Percentiles rank a stretch among this genome's conserved stretches.
phyloP scores from a whole-genome alignment of 2,888 invertebrate genomes.

The Pogonocherus hispidulus region DNA sequence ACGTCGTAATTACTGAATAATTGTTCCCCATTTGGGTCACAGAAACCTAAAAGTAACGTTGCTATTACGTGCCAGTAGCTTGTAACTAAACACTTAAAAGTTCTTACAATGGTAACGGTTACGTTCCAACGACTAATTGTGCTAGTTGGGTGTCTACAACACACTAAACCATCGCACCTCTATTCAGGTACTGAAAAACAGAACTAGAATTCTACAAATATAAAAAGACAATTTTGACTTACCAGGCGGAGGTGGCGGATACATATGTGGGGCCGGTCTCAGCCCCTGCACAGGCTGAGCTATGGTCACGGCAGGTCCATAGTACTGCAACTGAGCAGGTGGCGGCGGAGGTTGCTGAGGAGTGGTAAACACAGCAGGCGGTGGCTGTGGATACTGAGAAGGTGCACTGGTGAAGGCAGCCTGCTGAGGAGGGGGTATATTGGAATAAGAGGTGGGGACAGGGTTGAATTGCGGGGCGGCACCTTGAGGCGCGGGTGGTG shows the following conservation, averaged over 20 bases:
- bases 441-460: conserved; percentile 53
- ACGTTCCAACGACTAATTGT: too few species aligned
- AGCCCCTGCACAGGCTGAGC: conserved; percentile 50
- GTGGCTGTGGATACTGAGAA: conserved; percentile 58
- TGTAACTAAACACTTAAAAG: too few species aligned
- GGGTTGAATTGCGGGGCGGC: conserved; percentile 54
- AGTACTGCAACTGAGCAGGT: conserved; percentile 53
- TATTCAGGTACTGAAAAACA: too few species aligned
- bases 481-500: conserved; percentile 51
- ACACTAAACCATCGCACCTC: too few species aligned
- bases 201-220: too few species aligned
- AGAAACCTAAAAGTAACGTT: too few species aligned
- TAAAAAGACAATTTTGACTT: conserved; percentile 13
- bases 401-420: conserved; percentile 51
- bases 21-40: too few species aligned
- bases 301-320: conserved; percentile 51
- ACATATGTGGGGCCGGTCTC: conserved; percentile 49
- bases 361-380: conserved; percentile 58
- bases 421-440: conserved; percentile 56
- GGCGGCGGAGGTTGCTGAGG: conserved; percentile 48
- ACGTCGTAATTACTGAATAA: too few species aligned
- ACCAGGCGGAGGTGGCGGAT: conserved; percentile 54
- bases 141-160: too few species aligned
- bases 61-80: too few species aligned
- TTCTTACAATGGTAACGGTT: too few species aligned